Evolutionary conservation across 1,140 invertebrate genomes (phyloP).

Genomic region (Oscheius sp.): DNA sequence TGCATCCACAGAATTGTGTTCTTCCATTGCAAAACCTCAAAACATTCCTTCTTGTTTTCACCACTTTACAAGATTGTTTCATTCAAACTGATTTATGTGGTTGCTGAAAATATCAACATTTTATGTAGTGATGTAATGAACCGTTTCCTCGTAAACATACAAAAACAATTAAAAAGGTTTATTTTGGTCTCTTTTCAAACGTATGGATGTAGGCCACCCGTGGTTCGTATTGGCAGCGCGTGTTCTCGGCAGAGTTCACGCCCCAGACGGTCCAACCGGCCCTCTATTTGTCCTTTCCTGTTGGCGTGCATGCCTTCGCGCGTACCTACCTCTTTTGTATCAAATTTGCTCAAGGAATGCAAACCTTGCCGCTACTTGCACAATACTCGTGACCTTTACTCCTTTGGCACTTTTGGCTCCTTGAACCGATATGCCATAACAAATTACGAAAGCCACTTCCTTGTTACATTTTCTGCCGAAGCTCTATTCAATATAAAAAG

Average conservation of each 20-base stretch:
- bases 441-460: neutral
- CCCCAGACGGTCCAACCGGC: slow-evolving; percentile 9
- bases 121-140: no score
- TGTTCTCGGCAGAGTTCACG: slow-evolving; percentile 7
- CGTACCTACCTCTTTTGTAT: slow-evolving; percentile 3
- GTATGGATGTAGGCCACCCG: no score
- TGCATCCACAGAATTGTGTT: no score
- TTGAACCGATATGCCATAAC: neutral
- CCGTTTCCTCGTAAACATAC: no score
- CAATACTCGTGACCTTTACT: neutral
- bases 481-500: neutral
- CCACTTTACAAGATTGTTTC: no score
- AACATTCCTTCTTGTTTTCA: no score
- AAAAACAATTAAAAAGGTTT: no score
- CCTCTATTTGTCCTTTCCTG: slow-evolving; percentile 6
- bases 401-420: no score
- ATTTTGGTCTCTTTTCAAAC: no score
- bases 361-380: neutral
- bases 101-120: no score
- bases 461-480: neutral
- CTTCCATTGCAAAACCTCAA: no score
- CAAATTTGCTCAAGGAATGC: neutral
- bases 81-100: no score
- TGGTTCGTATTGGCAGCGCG: neutral
- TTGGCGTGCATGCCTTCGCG: slow-evolving; percentile 7